Conservation (phyloP, 2,113 vertebrate genomes). For the Hyperopisus bebe region DNA sequence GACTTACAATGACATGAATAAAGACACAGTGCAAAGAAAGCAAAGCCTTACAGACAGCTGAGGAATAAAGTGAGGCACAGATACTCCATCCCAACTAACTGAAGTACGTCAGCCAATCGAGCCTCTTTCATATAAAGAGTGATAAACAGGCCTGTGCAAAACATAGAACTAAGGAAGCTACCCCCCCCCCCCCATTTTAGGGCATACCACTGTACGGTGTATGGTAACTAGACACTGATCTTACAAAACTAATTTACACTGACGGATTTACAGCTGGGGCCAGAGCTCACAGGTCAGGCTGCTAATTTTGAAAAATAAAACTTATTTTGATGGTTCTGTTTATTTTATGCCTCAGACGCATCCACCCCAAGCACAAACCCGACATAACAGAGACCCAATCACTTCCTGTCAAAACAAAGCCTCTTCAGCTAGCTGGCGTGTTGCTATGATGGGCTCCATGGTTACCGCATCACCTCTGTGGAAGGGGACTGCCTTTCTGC, state of each 20-base stretch:
- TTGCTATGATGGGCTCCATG: background rate
- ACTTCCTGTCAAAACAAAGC: background rate
- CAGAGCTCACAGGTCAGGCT: background rate
- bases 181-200: background rate
- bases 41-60: background rate
- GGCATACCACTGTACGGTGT: background rate
- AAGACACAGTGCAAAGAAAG: background rate
- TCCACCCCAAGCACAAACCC: background rate
- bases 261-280: background rate
- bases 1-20: background rate
- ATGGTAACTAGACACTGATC: background rate
- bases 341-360: background rate
- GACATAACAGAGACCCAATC: background rate
- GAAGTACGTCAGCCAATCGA: background rate
- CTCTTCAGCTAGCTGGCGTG: background rate
- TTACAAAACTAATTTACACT: background rate
- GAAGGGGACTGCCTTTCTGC: background rate
- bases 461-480: background rate
- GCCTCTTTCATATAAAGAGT: background rate
- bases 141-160: background rate
- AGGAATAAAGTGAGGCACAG: background rate
- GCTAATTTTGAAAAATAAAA: background rate
- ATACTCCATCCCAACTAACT: background rate
- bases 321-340: background rate
- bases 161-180: background rate